Evolutionary conservation across 2,113 vertebrate species (phyloP), one percentile per base, ranked within the genome.

Genomic region (Lepus europaeus): DNA sequence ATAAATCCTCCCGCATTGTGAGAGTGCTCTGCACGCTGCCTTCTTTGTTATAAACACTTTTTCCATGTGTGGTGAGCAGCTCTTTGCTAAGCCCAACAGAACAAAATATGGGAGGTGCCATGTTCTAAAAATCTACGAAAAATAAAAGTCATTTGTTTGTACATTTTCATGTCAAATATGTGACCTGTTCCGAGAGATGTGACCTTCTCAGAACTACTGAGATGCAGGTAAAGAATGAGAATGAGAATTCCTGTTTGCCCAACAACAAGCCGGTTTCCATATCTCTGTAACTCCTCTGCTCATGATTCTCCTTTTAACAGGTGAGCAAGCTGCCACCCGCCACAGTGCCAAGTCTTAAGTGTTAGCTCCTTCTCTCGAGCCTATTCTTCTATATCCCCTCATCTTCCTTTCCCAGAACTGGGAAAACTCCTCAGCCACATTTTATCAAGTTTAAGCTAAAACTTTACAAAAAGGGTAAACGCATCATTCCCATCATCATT

Each of bases 91-190:
- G 59, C 13, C 39, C 53, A 45, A 49, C 9, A 61, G 49, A 82
- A 82, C 33, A 36, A 91, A 79, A 81, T 27, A 76, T 16, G 14
- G 14, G 36, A 84, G 9, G 11, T 33, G 14, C 51, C 53, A 59
- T 70, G 83, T 86, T 72, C 29, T 72, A 94, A 91, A 66, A 79
- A 45, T 68, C 70, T 31, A 73, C 13, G 77, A 88, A 85, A 79
- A 29, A 25, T 53, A 59, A 64, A 69, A 87, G 27, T 68, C n/a
- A 72, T 25, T 78, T 74, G 56, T 80, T 88, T 73, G 6, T 77
- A 74, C 68, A 20, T 27, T 36, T 90, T 87, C 29, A 39, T 87
- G 61, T 59, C 45, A 80, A 61, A 19, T 33, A 51, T 25, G 29
- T 69, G 61, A 87, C 29, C 83, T 90, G 14, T 85, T 87, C 17